Evolutionary conservation across 2,113 vertebrate species (phyloP).

Genomic region (Cettia cetti): DNA sequence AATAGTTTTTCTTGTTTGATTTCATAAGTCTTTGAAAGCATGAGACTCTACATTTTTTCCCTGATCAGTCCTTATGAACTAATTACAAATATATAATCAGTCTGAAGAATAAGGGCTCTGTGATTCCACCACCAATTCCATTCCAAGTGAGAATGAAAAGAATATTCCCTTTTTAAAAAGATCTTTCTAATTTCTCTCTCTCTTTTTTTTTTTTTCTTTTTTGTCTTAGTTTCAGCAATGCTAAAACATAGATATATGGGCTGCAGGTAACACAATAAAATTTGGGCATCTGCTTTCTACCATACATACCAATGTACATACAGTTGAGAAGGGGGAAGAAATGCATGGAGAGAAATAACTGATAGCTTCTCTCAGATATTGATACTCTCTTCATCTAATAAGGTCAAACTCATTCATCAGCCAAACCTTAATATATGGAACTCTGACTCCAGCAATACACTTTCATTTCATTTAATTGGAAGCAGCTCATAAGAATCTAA

Average conservation of each 20-base stretch:
- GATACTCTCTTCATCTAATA: not conserved
- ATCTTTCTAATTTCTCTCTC: not conserved
- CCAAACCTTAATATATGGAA: not conserved
- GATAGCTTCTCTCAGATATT: not conserved
- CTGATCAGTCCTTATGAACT: not conserved
- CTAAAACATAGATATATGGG: not conserved
- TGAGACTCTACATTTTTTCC: too few species aligned
- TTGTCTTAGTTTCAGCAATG: not conserved
- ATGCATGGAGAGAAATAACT: not conserved
- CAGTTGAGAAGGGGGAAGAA: not conserved
- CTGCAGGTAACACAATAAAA: not conserved
- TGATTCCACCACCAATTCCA: rapidly evolving
- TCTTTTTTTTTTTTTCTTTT: not conserved
- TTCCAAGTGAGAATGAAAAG: not conserved
- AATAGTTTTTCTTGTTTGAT: not conserved
- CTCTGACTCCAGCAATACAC: not conserved
- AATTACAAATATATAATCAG: not conserved
- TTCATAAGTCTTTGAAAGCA: not conserved
- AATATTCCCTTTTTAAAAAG: not conserved
- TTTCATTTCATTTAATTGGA: not conserved
- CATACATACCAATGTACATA: too few species aligned
- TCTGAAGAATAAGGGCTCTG: not conserved
- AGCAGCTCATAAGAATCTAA: not conserved
- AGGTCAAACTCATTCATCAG: not conserved
- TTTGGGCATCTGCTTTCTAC: not conserved